These are phyloP conservation scores for Uromys caudimaculatus DNA, from an alignment of 2,797 vertebrate genomes.

Conservation along the genomic window DNA sequence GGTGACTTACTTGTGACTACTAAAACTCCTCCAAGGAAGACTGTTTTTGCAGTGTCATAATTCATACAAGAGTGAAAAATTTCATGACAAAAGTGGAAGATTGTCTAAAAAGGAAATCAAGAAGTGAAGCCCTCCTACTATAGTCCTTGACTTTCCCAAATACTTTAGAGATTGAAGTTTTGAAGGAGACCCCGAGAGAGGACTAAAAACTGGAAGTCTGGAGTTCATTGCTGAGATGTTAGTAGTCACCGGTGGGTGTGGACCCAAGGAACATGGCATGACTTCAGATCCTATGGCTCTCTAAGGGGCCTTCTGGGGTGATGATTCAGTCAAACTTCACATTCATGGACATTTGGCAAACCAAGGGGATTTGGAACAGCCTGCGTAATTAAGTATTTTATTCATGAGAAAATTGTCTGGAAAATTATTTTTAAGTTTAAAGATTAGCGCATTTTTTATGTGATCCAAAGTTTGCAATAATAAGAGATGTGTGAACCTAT, in stretches of 20 bases:
- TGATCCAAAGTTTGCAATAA: background rate
- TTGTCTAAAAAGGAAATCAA: background rate
- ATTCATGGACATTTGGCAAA: background rate
- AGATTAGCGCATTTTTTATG: conserved; percentile 21
- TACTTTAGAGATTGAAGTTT: background rate
- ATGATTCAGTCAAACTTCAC: conserved; percentile 11
- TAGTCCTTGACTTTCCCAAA: background rate
- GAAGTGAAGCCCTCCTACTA: background rate
- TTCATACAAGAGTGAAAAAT: background rate
- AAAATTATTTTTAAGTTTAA: conserved; percentile 24
- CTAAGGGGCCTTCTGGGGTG: background rate
- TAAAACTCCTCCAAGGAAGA: background rate
- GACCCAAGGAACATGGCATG: background rate
- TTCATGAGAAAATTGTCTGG: background rate
- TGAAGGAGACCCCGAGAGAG: background rate
- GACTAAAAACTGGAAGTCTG: background rate
- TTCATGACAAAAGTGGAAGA: background rate
- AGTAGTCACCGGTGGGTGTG: background rate
- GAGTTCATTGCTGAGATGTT: background rate
- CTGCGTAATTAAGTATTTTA: conserved; percentile 35
- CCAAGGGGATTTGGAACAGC: background rate
- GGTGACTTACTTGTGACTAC: background rate
- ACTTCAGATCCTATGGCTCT: background rate
- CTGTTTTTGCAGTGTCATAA: background rate
- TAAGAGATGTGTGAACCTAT: background rate